A percentile compares a stretch with the other conserved stretches of the same genome.
Conservation (phyloP, 2,797 vertebrate genomes). For the Rhinatrema bivittatum region DNA sequence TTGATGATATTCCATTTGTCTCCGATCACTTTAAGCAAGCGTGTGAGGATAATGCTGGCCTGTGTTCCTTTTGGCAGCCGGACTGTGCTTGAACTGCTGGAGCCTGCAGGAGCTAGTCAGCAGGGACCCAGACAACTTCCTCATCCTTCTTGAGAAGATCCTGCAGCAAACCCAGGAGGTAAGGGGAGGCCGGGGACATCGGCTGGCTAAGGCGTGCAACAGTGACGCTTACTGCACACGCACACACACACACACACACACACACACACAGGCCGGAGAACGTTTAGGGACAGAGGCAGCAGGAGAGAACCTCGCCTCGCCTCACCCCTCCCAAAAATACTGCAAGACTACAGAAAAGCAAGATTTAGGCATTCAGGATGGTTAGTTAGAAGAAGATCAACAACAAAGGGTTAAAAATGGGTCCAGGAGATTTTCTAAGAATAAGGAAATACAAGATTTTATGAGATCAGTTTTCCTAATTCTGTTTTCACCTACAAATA, state of each 20-base stretch:
- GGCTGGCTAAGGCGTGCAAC: background rate
- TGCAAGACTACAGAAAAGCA: background rate
- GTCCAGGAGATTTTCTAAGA: too few species aligned
- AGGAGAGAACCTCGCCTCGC: too few species aligned
- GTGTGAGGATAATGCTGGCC: too few species aligned
- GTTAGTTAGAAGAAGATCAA: background rate
- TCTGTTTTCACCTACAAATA: too few species aligned
- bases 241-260: background rate
- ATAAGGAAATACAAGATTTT: too few species aligned
- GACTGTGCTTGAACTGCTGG: slow-evolving; percentile 94
- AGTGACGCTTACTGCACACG: background rate
- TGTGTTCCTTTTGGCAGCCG: slow-evolving; percentile 47
- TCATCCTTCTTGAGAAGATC: slow-evolving; percentile 90
- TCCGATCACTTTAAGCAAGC: too few species aligned
- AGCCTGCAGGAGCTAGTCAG: slow-evolving; percentile 91
- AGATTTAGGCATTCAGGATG: background rate
- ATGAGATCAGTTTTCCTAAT: too few species aligned
- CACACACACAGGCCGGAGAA: too few species aligned
- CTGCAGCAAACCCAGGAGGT: slow-evolving; percentile 82
- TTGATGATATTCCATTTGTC: too few species aligned
- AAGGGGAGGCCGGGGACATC: background rate
- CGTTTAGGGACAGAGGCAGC: too few species aligned
- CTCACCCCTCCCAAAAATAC: too few species aligned
- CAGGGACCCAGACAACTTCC: slow-evolving; percentile 81
- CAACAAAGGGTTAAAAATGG: too few species aligned